These are phyloP conservation scores for Lasiommata megera DNA, from an alignment of 2,888 invertebrate species.

Conservation along the genomic window DNA sequence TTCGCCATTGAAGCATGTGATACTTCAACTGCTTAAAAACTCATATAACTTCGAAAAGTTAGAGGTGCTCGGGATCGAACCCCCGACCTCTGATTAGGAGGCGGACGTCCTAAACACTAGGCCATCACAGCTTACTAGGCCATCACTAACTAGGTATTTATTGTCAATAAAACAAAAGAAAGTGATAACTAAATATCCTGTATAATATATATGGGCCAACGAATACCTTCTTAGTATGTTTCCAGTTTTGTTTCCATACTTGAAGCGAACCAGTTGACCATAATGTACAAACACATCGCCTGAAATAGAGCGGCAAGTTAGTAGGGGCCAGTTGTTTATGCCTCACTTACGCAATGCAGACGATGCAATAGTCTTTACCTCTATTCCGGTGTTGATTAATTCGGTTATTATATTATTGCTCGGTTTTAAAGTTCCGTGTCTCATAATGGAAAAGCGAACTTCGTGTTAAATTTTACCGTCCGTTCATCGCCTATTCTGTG, in stretches of 20 bases:
- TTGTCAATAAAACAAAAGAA: too few relatives aligned
- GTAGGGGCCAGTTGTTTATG: constrained; percentile 58
- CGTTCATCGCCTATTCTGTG: too few relatives aligned
- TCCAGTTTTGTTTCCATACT: constrained; percentile 29
- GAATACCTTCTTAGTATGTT: constrained; percentile 39
- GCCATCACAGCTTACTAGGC: too few relatives aligned
- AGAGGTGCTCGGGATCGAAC: too few relatives aligned
- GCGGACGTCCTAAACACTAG: too few relatives aligned
- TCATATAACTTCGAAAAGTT: too few relatives aligned
- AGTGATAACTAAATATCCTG: background rate
- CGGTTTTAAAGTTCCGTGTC: constrained; percentile 41
- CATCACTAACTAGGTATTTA: too few relatives aligned
- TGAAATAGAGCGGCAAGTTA: constrained; percentile 69
- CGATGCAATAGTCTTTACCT: constrained; percentile 66
- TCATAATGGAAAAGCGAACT: too few relatives aligned
- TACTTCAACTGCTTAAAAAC: too few relatives aligned
- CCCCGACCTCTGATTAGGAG: too few relatives aligned
- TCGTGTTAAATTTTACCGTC: too few relatives aligned
- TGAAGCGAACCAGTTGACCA: constrained; percentile 20
- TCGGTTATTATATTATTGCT: constrained; percentile 60
- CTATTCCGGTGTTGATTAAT: constrained; percentile 64
- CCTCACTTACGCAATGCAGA: constrained; percentile 64
- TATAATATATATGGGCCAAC: background rate
- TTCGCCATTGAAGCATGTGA: too few relatives aligned
- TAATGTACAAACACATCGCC: constrained; percentile 34